phyloP scores from a whole-genome alignment of 2,888 invertebrate genomes.

The Ecliptopera silaceata region DNA sequence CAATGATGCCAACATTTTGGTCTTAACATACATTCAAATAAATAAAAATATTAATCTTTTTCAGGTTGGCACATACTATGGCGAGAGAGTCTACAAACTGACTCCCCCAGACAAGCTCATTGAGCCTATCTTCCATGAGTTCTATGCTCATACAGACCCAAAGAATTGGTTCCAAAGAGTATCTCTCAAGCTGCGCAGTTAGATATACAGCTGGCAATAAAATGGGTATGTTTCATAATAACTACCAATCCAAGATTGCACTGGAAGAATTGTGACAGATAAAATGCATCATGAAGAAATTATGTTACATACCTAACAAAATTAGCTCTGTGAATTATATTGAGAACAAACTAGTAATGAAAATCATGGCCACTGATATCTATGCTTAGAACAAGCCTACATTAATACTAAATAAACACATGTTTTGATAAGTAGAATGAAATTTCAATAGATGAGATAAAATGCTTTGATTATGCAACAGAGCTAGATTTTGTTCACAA shows the following conservation, averaged over 20 bases:
- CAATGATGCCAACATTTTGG: too few species aligned
- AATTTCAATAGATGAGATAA: background rate
- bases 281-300: too few species aligned
- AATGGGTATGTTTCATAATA: background rate
- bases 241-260: too few species aligned
- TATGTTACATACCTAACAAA: too few species aligned
- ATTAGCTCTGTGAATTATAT: too few species aligned
- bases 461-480: background rate
- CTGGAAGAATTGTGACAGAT: too few species aligned
- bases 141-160: slow-evolving; percentile 85
- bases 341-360: too few species aligned
- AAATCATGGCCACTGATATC: too few species aligned
- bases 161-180: slow-evolving; percentile 79
- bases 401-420: background rate
- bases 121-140: slow-evolving; percentile 86
- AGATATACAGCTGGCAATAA: slow-evolving; percentile 46
- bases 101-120: slow-evolving; percentile 84
- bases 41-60: slow-evolving; percentile 29
- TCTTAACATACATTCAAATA: too few species aligned
- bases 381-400: too few species aligned
- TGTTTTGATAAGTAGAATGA: background rate
- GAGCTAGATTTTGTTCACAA: background rate
- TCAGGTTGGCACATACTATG: slow-evolving; percentile 92
- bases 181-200: slow-evolving; percentile 79
- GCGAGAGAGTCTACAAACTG: slow-evolving; percentile 91